Evolutionary conservation across 2,797 vertebrate species (phyloP), one percentile per base, ranked within the genome.

Genomic region (Channallabes apus): DNA sequence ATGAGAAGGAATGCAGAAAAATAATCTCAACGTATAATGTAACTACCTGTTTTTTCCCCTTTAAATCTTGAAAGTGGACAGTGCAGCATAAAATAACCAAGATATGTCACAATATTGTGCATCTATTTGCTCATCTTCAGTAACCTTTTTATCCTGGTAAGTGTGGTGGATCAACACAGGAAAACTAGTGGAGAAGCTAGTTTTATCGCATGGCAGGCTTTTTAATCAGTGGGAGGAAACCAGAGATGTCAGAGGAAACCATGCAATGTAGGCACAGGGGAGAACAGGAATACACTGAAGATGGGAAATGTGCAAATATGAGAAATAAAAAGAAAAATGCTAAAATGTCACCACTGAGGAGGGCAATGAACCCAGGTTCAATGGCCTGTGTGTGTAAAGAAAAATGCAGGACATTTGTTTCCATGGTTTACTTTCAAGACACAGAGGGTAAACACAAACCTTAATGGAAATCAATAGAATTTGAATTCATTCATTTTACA

Each of bases 331-430:
- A 54, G 27, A 69, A 29, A 9, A 82, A 82, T 15, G 18, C 18
- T 20, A 14, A 67, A 79, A 79, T 38, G 18, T 5, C 24, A 20
- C 3, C 0, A 22, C 15, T 22, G 41, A 67, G 38, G 62, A 81
- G 79, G 62, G 41, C 79, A 68, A 54, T 54, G 24, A 81, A 18
- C 79, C n/a, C 62, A 14, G 27, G 54, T 51, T 80, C 79, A 80
- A n/a, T 80, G 79, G 51, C 79, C 27, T 80, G 58, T 27, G 11
- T 67, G 61, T 11, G 17, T 1, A 24, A 6, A 18, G 35, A 12
- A 46, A 32, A 59, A 58, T 61, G 18, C 32, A 24, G 56, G 56
- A 61, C 32, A 38, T 27, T 51, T 27, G 59, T 35, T 82, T 54
- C 51, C 65, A 69, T 32, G 24, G 46, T 24, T 69, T 71, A 38